A percentile compares a stretch with the other conserved stretches of the same genome.
Conservation (phyloP, 2,113 vertebrate genomes). For the Taxidea taxus region DNA sequence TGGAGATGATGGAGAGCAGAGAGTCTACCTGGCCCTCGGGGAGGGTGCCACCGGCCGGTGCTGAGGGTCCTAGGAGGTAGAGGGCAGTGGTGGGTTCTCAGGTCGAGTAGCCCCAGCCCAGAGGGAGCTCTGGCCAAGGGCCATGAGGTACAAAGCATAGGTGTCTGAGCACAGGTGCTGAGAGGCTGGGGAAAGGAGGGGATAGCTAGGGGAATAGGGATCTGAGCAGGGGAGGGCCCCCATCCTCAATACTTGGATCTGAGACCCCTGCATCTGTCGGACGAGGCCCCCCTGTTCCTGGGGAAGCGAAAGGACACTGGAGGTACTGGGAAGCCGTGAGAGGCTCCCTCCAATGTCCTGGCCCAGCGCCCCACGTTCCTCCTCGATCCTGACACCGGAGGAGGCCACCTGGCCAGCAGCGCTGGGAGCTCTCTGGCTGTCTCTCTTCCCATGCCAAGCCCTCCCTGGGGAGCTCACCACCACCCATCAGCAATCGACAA, state of each 20-base stretch:
- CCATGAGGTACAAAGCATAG: not conserved
- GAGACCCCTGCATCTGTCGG: not conserved
- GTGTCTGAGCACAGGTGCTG: not conserved
- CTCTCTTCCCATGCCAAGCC: not conserved
- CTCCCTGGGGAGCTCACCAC: not conserved
- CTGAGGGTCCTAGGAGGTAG: conserved; percentile 64
- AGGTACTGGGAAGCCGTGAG: not conserved
- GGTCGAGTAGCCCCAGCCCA: not conserved
- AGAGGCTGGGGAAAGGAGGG: not conserved
- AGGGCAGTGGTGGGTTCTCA: not conserved
- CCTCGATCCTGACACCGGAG: not conserved
- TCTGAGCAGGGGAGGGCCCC: not conserved
- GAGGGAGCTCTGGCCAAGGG: not conserved
- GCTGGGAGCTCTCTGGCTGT: not conserved
- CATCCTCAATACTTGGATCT: not conserved
- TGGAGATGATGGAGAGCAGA: conserved; percentile 97
- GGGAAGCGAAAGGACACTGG: not conserved
- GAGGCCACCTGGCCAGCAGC: not conserved
- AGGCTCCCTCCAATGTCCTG: rapidly evolving
- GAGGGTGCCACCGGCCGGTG: conserved; percentile 63
- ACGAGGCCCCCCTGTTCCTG: not conserved
- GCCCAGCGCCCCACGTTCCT: not conserved
- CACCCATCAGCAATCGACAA: not conserved
- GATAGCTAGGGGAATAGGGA: not conserved
- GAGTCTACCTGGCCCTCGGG: conserved; percentile 96